phyloP scores from a whole-genome alignment of 1,140 invertebrate genomes.

The Euschistus heros region DNA sequence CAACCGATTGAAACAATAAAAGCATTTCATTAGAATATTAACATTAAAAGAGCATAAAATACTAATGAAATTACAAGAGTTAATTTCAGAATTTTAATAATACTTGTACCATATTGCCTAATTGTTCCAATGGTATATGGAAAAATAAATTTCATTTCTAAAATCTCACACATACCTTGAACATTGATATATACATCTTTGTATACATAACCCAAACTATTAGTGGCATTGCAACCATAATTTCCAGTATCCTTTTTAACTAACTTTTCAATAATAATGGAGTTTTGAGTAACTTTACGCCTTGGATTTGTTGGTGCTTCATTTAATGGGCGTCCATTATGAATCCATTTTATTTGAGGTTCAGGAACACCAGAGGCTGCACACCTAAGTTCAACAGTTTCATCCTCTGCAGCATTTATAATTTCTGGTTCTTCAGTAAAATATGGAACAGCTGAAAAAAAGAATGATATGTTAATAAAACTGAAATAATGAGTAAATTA shows the following conservation, averaged over 20 bases:
- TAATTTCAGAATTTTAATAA: too few species aligned
- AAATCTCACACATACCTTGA: constrained; percentile 43
- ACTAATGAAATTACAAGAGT: too few species aligned
- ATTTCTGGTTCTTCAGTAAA: constrained; percentile 87
- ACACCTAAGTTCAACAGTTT: constrained; percentile 77
- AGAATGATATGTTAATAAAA: constrained; percentile 9
- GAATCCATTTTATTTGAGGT: constrained; percentile 90
- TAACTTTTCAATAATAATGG: constrained; percentile 71
- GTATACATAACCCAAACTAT: constrained; percentile 94
- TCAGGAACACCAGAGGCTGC: constrained; percentile 76
- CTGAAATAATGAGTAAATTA: neutral
- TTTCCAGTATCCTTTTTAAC: constrained; percentile 88
- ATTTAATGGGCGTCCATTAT: constrained; percentile 83
- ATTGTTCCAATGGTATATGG: too few species aligned
- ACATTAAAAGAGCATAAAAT: too few species aligned
- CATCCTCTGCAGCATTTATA: constrained; percentile 80
- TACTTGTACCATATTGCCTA: too few species aligned
- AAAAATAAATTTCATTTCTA: neutral
- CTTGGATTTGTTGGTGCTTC: constrained; percentile 64
- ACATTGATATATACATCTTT: constrained; percentile 98
- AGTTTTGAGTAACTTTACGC: constrained; percentile 51
- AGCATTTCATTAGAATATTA: too few species aligned
- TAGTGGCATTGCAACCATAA: constrained; percentile 97
- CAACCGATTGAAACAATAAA: too few species aligned
- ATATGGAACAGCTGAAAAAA: constrained; percentile 65